Conservation (phyloP, 92 coral and sea anemone species). For the Palythoa grandiflora region DNA sequence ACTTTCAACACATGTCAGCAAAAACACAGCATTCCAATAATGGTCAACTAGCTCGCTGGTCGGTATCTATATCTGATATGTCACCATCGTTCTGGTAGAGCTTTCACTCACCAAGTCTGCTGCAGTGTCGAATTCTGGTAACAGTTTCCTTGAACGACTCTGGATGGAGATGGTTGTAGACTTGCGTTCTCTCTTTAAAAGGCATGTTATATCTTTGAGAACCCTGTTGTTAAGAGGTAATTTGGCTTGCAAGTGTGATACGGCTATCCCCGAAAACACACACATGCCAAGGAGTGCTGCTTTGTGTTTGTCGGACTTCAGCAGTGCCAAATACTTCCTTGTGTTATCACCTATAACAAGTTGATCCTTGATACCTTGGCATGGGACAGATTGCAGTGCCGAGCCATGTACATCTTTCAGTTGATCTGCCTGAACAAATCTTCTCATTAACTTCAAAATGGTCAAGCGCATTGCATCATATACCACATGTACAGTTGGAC, state of each 20-base stretch:
- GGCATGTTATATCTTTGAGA: constrained; percentile 62
- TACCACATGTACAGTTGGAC: constrained; percentile 3
- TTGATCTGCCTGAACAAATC: too few species aligned
- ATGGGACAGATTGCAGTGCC: not conserved
- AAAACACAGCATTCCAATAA: not conserved
- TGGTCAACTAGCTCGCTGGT: constrained; percentile 31
- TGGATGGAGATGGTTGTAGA: too few species aligned
- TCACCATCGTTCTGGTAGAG: too few species aligned
- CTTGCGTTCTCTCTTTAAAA: not conserved
- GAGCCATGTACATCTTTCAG: constrained; percentile 29
- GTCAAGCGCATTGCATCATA: too few species aligned
- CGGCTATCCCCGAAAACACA: constrained; percentile 59
- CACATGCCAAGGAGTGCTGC: constrained; percentile 64
- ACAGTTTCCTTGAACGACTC: not conserved
- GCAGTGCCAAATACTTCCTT: too few species aligned
- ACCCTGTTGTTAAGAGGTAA: constrained; percentile 66
- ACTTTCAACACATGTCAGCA: constrained; percentile 59
- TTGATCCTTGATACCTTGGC: too few species aligned
- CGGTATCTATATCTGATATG: not conserved
- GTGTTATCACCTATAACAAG: too few species aligned
- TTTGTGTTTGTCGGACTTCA: constrained; percentile 57
- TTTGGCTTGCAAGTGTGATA: constrained; percentile 58
- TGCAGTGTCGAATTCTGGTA: not conserved
- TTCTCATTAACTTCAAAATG: too few species aligned
- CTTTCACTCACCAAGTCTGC: not conserved